phyloP scores from a whole-genome alignment of 2,888 invertebrate species.

The Panzeria rudis region DNA sequence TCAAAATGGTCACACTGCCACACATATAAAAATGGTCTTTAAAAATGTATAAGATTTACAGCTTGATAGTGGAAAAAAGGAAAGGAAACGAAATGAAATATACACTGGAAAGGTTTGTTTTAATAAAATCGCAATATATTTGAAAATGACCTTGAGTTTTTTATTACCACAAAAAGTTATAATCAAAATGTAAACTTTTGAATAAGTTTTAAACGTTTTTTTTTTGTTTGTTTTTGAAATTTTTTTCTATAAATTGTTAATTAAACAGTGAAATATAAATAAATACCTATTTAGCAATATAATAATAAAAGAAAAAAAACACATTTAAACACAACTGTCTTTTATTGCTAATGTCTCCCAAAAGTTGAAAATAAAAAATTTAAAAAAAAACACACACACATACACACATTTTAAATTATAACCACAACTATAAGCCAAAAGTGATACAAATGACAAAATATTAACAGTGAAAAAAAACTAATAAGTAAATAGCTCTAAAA shows the following conservation, averaged over 20 bases:
- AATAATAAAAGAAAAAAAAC: background rate
- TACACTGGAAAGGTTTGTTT: background rate
- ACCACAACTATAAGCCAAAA: too few species aligned
- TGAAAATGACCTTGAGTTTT: conserved; percentile 21
- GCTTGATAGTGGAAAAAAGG: background rate
- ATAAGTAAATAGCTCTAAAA: background rate
- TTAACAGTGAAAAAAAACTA: background rate
- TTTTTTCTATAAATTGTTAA: background rate
- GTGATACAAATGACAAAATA: background rate
- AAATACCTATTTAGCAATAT: background rate
- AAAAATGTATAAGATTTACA: background rate
- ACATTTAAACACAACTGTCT: background rate
- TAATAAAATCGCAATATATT: conserved; percentile 8
- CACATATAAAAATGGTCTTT: background rate
- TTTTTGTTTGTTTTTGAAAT: background rate
- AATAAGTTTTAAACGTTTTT: background rate
- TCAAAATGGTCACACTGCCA: background rate
- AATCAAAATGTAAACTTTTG: conserved; percentile 3
- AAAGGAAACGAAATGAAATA: background rate
- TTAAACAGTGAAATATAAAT: background rate
- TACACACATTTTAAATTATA: background rate
- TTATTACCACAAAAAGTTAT: background rate
- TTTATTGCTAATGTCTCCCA: conserved; percentile 7
- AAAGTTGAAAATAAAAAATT: background rate
- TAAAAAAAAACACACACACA: background rate